phyloP scores from a whole-genome alignment of 1,140 invertebrate species.

The Plodia interpunctella region DNA sequence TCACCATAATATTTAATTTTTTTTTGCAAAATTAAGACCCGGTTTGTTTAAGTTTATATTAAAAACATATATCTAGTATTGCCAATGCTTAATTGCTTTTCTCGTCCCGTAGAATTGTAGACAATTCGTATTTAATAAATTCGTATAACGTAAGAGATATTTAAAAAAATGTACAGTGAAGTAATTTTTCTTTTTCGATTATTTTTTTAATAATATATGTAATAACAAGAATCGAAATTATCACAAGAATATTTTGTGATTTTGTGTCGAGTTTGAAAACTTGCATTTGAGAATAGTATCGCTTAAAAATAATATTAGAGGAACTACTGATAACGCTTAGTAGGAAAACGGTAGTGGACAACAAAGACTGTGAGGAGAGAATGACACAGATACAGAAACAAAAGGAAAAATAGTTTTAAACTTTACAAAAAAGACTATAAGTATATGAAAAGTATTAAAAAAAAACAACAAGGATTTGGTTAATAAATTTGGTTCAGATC shows the following conservation, averaged over 20 bases:
- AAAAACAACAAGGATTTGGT: too few species aligned
- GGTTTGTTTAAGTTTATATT: not conserved
- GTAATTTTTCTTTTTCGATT: too few species aligned
- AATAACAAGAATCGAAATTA: not conserved
- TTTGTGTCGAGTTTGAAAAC: not conserved
- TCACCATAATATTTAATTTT: too few species aligned
- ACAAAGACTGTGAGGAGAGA: not conserved
- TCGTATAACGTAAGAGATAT: too few species aligned
- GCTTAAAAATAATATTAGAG: not conserved
- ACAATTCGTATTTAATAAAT: too few species aligned
- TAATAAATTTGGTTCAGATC: too few species aligned
- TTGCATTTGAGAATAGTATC: not conserved
- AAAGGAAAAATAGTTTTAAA: not conserved
- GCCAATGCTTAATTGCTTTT: not conserved
- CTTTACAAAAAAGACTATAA: not conserved
- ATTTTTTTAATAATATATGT: not conserved
- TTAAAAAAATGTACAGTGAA: too few species aligned
- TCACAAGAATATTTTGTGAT: not conserved
- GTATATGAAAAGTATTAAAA: too few species aligned
- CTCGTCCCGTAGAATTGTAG: not conserved
- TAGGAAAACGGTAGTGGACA: constrained; percentile 1
- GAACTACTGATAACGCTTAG: not conserved
- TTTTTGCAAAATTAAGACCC: not conserved
- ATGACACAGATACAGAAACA: not conserved
- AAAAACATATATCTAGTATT: not conserved